These are phyloP conservation scores for Formica exsecta DNA, from an alignment of 1,140 invertebrate genomes.

Conservation along the genomic window DNA sequence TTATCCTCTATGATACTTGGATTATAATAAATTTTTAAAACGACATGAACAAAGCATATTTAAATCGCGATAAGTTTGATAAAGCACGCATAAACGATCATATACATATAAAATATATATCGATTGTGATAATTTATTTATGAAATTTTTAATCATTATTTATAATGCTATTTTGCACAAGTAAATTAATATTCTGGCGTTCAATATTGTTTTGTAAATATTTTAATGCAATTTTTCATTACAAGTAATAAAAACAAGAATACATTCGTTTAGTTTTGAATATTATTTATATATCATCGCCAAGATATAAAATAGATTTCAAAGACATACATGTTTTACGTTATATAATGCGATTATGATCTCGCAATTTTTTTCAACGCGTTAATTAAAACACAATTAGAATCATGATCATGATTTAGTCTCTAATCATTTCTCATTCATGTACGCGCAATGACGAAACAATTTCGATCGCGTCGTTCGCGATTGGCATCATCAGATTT, in stretches of 20 bases:
- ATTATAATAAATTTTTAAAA: not conserved
- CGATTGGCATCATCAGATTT: constrained; percentile 43
- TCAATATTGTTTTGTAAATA: not conserved
- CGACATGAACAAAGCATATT: not conserved
- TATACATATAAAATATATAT: too few species aligned
- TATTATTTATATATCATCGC: not conserved
- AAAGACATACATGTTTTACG: not conserved
- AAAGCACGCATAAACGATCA: too few species aligned
- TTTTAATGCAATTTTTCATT: not conserved
- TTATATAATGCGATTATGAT: not conserved
- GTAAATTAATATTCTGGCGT: not conserved
- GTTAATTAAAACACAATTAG: too few species aligned
- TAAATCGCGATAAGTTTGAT: not conserved
- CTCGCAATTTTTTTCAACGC: not conserved
- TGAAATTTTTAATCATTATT: not conserved
- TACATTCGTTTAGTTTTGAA: too few species aligned
- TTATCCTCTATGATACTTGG: not conserved
- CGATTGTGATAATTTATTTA: constrained; percentile 7
- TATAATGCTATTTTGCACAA: not conserved
- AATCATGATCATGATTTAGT: not conserved
- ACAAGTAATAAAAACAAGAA: not conserved
- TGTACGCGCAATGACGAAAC: constrained; percentile 7
- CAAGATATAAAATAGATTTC: not conserved
- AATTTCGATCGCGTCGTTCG: constrained; percentile 17
- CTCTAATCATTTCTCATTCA: constrained; percentile 20